Base-by-base conservation (phyloP, 1,140 invertebrate genomes). In the Lethrus apterus region DNA sequence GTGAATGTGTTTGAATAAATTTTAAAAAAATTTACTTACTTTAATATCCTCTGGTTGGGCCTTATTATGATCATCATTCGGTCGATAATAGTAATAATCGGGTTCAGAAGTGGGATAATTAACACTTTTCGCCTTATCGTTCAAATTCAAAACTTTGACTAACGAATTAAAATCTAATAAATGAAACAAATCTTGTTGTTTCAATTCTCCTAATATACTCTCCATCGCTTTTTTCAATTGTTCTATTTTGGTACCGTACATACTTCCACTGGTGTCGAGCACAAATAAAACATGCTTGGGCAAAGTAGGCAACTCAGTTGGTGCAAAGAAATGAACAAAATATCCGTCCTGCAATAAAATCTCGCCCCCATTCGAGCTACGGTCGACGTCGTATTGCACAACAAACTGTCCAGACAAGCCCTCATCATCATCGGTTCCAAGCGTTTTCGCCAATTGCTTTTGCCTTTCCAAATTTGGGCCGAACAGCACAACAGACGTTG, bases 251-350 rank as follows among this genome's bases (percentile, higher is more conserved):
- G 62, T 64, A 7, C 77, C 81, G 11, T 60, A 58, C 81, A 84
- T 85, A 15, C 80, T 83, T 9, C 75, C 75, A 18, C 78, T 81
- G 0, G 76, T 72, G 57, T 84, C 82, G 33, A 84, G 63, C 1
- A 83, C 75, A 56, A 85, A 84, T 3, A 83, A 69, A 2, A 80
- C 79, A 51, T 83, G 75, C 56, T 82, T 82, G 11, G 69, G 71
- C 26, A 83, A 62, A 2, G 77, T 70, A 17, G 71, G 65, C 30
- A 81, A 62, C 10, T 68, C 62, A 3, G 49, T 50, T 2, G 81
- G 80, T 2, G 79, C 73, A 56, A 82, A 80, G 67, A 80, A 83
- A 53, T 84, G 81, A 2, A 84, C 78, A 62, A 84, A 85, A 60
- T 83, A 83, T 0, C 81, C 45, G 21, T 47, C 45, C 4, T 47